Evolutionary conservation across 2,113 vertebrate species (phyloP).

Genomic region (Muntiacus reevesi): DNA sequence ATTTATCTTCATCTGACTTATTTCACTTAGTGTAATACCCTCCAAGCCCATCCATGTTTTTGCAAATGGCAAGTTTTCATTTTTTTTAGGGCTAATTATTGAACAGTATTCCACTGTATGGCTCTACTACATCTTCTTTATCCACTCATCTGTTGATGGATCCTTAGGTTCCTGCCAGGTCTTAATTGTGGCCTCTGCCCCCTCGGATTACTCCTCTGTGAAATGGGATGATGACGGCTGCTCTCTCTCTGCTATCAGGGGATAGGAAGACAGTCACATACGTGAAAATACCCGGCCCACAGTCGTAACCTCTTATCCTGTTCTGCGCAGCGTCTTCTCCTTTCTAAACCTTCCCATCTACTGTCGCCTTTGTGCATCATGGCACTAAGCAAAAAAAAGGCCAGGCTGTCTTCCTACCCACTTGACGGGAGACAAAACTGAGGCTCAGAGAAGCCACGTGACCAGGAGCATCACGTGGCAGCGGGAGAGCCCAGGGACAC

Average conservation of each 20-base stretch:
- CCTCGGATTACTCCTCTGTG: not conserved
- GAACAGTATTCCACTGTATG: not conserved
- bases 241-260: not conserved
- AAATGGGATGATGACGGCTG: not conserved
- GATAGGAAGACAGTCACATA: not conserved
- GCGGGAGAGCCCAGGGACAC: not conserved
- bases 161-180: too few species aligned
- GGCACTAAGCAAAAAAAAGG: not conserved
- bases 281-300: not conserved
- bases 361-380: not conserved
- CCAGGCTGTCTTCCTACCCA: too few species aligned
- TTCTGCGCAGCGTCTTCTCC: not conserved
- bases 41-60: not conserved
- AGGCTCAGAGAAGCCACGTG: not conserved
- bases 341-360: not conserved
- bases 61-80: not conserved
- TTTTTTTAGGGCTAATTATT: not conserved
- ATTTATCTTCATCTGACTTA: not conserved
- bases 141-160: not conserved
- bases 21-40: not conserved
- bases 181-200: not conserved
- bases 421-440: not conserved
- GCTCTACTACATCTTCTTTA: not conserved
- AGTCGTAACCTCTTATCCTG: not conserved
- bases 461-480: not conserved